These are phyloP conservation scores for Vultur gryphus DNA, from an alignment of 2,797 vertebrate species.

Conservation along the genomic window DNA sequence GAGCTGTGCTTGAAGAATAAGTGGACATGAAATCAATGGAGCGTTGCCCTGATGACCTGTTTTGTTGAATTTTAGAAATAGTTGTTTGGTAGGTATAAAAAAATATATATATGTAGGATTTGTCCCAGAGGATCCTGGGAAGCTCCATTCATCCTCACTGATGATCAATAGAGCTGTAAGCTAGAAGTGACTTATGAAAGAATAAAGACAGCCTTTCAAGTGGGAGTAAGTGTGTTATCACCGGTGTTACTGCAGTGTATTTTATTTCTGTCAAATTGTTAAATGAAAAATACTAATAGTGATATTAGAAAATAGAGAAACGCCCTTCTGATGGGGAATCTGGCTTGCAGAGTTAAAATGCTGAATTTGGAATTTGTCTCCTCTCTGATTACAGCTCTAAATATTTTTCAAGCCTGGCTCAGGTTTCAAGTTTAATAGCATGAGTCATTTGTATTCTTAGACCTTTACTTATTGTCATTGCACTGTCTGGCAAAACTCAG, in stretches of 20 bases:
- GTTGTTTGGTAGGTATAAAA: slow-evolving; percentile 64
- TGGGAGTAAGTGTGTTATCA: slow-evolving; percentile 57
- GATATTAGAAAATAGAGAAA: slow-evolving; percentile 61
- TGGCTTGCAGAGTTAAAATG: slow-evolving; percentile 29
- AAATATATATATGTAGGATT: slow-evolving; percentile 62
- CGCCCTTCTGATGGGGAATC: slow-evolving; percentile 2
- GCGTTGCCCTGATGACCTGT: slow-evolving; percentile 68
- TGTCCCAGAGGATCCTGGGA: slow-evolving; percentile 71
- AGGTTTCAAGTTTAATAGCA: slow-evolving; percentile 46
- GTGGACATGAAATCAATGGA: slow-evolving; percentile 70
- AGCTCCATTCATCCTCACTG: slow-evolving; percentile 64
- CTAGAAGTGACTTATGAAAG: slow-evolving; percentile 65
- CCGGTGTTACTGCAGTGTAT: slow-evolving; percentile 4
- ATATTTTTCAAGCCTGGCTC: slow-evolving; percentile 51
- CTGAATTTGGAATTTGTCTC: slow-evolving; percentile 63
- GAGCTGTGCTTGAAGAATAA: slow-evolving; percentile 61
- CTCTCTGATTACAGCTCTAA: slow-evolving; percentile 18
- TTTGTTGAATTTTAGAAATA: slow-evolving; percentile 71
- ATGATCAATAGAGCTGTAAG: slow-evolving; percentile 65
- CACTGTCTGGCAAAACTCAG: slow-evolving; percentile 49
- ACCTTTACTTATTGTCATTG: slow-evolving; percentile 68
- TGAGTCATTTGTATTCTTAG: slow-evolving; percentile 62
- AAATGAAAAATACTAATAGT: slow-evolving; percentile 64
- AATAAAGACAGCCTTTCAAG: slow-evolving; percentile 65
- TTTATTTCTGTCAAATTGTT: slow-evolving; percentile 66